These are phyloP conservation scores for Protobothrops flavoviridis DNA, from an alignment of 2,113 vertebrate genomes.

Conservation along the genomic window DNA sequence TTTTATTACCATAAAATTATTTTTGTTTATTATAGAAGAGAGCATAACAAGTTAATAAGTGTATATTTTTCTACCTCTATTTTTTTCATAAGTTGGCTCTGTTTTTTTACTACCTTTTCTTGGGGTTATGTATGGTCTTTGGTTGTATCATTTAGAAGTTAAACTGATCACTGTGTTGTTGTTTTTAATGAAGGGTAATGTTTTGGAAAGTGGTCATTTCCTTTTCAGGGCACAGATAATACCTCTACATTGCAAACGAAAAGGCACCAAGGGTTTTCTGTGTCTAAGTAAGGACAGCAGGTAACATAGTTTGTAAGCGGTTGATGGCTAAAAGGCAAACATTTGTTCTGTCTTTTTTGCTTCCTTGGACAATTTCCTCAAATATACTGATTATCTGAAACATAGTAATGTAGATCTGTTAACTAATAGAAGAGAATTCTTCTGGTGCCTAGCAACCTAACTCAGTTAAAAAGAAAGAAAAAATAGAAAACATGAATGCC, in stretches of 20 bases:
- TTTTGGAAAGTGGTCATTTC: constrained; percentile 25
- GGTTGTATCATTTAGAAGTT: constrained; percentile 12
- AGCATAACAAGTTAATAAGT: not conserved
- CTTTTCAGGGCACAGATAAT: constrained; percentile 19
- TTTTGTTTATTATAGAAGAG: not conserved
- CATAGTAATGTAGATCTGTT: constrained; percentile 63
- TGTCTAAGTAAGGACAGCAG: constrained; percentile 7
- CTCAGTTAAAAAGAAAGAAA: constrained; percentile 66
- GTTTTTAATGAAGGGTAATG: not conserved
- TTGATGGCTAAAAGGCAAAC: constrained; percentile 9
- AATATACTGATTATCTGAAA: constrained; percentile 53
- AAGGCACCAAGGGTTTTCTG: not conserved
- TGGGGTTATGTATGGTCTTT: not conserved
- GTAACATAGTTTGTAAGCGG: not conserved
- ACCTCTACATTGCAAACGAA: constrained; percentile 14
- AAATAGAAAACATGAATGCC: constrained; percentile 77
- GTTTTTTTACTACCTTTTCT: not conserved
- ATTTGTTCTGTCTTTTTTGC: not conserved
- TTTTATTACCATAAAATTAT: not conserved
- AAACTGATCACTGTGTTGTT: constrained; percentile 14
- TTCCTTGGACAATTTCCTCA: constrained; percentile 7
- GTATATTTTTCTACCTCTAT: not conserved
- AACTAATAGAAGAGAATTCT: constrained; percentile 74
- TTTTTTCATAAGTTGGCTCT: not conserved
- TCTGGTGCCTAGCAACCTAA: constrained; percentile 79